Conservation (phyloP, 1,140 invertebrate species). For the Halictus rubicundus region DNA sequence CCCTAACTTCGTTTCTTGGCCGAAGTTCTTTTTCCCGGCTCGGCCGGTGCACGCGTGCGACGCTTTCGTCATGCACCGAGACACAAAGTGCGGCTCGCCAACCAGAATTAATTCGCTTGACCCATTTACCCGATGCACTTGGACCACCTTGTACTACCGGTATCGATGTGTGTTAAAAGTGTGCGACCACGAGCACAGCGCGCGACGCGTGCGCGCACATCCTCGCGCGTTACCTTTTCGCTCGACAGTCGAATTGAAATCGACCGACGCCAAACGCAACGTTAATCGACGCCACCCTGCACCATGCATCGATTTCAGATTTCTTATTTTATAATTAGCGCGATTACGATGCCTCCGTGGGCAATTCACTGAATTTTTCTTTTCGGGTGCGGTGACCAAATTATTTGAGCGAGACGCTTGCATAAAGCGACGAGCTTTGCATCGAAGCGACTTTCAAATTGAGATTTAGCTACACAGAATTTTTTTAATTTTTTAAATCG, state of each 20-base stretch:
- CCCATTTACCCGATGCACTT: constrained; percentile 76
- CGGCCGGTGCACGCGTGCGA: background rate
- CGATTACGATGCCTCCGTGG: too few relatives aligned
- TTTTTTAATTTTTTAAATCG: too few relatives aligned
- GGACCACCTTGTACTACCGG: constrained; percentile 62
- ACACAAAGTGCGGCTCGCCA: constrained; percentile 55
- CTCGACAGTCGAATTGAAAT: background rate
- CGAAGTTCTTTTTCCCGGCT: constrained; percentile 9
- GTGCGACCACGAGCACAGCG: constrained; percentile 9
- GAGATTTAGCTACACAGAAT: too few relatives aligned
- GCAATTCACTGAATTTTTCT: too few relatives aligned
- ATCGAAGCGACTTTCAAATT: too few relatives aligned
- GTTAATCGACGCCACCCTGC: too few relatives aligned
- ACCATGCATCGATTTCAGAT: too few relatives aligned
- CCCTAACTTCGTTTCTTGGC: background rate
- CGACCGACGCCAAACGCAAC: background rate
- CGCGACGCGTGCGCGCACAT: constrained; percentile 50
- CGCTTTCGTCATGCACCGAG: constrained; percentile 44
- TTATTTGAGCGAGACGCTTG: too few relatives aligned
- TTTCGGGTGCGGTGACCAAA: too few relatives aligned
- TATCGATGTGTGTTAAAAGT: constrained; percentile 43
- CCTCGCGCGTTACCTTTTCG: constrained; percentile 6
- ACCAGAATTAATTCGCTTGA: constrained; percentile 69
- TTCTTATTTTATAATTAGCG: too few relatives aligned
- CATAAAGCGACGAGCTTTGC: too few relatives aligned